phyloP scores from a whole-genome alignment of 1,140 invertebrate genomes.

The Euwallacea similis region DNA sequence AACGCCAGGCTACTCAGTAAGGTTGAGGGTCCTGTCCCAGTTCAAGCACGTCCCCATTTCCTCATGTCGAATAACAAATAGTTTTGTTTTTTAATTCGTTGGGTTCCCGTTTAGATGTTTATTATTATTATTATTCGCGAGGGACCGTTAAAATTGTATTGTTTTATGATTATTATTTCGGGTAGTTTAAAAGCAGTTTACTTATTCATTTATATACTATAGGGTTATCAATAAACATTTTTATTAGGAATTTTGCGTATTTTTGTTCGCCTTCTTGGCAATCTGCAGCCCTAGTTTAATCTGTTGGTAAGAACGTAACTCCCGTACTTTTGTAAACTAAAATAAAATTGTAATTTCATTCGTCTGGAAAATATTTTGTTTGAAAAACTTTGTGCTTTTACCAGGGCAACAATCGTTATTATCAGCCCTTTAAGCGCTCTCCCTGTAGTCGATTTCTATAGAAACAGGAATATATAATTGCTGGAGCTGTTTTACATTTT shows the following conservation, averaged over 20 bases:
- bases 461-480: too few relatives aligned
- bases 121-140: slow-evolving; percentile 1
- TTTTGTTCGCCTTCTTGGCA: neutral
- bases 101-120: slow-evolving; percentile 10
- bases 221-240: slow-evolving; percentile 46
- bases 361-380: too few relatives aligned
- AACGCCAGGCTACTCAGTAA: slow-evolving; percentile 17
- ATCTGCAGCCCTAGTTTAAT: too few relatives aligned
- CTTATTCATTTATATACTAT: slow-evolving; percentile 46
- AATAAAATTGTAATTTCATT: too few relatives aligned
- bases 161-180: slow-evolving; percentile 27
- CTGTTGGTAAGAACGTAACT: too few relatives aligned
- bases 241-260: slow-evolving; percentile 39
- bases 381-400: too few relatives aligned
- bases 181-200: slow-evolving; percentile 36
- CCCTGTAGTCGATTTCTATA: too few relatives aligned
- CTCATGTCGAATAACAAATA: slow-evolving; percentile 4
- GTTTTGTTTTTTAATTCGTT: slow-evolving; percentile 2
- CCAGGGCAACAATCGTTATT: too few relatives aligned
- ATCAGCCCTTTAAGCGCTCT: too few relatives aligned
- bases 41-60: slow-evolving; percentile 9
- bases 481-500: too few relatives aligned
- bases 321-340: too few relatives aligned
- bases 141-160: slow-evolving; percentile 18
- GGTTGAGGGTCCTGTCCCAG: slow-evolving; percentile 15